These are phyloP conservation scores for Anguilla megastoma DNA, from an alignment of 2,797 vertebrate species.

Conservation along the genomic window DNA sequence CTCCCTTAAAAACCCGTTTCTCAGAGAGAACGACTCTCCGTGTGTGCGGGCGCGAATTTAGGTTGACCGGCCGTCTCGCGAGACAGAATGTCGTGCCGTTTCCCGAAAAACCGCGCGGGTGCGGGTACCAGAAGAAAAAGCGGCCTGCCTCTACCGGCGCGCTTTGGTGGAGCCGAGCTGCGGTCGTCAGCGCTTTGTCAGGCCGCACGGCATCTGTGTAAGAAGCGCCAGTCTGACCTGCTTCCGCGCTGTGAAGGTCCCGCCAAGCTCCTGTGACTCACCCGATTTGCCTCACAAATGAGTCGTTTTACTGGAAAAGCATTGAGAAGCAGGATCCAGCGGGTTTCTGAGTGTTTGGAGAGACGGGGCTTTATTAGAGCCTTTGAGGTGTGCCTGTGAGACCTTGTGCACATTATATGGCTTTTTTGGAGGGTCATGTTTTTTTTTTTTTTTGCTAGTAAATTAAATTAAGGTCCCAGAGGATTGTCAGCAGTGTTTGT, in stretches of 20 bases:
- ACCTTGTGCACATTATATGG: not conserved
- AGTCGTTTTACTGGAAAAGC: not conserved
- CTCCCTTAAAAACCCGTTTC: not conserved
- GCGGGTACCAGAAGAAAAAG: not conserved
- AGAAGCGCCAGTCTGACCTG: not conserved
- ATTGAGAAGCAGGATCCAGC: not conserved
- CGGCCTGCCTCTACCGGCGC: not conserved
- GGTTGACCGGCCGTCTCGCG: not conserved
- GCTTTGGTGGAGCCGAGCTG: not conserved
- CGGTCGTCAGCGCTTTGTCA: not conserved
- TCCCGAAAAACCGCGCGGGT: not conserved
- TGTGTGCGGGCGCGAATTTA: not conserved
- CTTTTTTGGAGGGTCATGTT: not conserved
- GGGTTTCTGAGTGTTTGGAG: not conserved
- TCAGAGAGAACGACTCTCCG: not conserved
- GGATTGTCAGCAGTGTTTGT: not conserved
- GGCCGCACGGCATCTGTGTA: not conserved
- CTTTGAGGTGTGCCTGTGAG: not conserved
- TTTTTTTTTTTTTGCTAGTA: no score
- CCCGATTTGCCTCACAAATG: not conserved
- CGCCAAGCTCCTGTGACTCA: not conserved
- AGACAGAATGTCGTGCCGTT: not conserved
- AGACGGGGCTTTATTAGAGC: not conserved
- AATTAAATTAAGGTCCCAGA: constrained; percentile 8
- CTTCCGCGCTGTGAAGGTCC: not conserved